phyloP scores from a whole-genome alignment of 2,888 invertebrate species.

The Leucoptera coffeella region DNA sequence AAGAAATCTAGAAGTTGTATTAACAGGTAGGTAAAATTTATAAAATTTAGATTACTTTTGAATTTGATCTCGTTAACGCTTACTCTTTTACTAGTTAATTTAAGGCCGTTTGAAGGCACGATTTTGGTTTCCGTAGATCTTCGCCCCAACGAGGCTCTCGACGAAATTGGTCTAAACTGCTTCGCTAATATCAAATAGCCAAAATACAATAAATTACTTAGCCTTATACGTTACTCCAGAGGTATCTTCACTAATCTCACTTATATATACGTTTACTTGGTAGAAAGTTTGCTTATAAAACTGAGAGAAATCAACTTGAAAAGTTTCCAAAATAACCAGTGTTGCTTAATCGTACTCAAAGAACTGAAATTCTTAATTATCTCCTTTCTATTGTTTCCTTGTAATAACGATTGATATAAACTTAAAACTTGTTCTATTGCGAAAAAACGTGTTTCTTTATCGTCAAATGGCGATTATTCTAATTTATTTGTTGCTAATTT shows the following conservation, averaged over 20 bases:
- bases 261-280: slow-evolving; percentile 33
- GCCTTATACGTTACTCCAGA: slow-evolving; percentile 42
- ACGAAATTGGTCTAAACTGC: slow-evolving; percentile 46
- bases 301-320: slow-evolving; percentile 42
- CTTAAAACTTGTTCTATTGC: slow-evolving; percentile 56
- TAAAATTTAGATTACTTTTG: slow-evolving; percentile 38
- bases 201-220: slow-evolving; percentile 46
- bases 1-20: slow-evolving; percentile 46
- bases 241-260: slow-evolving; percentile 40
- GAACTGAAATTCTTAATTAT: slow-evolving; percentile 43
- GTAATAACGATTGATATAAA: slow-evolving; percentile 56
- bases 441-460: slow-evolving; percentile 55
- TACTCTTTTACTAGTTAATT: slow-evolving; percentile 40
- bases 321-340: slow-evolving; percentile 51
- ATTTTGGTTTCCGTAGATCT: slow-evolving; percentile 22
- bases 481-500: slow-evolving; percentile 36
- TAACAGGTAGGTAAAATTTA: slow-evolving; percentile 46
- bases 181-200: slow-evolving; percentile 30
- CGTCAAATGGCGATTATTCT: slow-evolving; percentile 48
- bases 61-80: slow-evolving; percentile 20
- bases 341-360: slow-evolving; percentile 52
- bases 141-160: slow-evolving; percentile 33
- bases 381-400: slow-evolving; percentile 52
- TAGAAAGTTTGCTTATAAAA: slow-evolving; percentile 48
- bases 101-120: slow-evolving; percentile 56